A percentile compares a stretch with the other conserved stretches of the same genome.
These are phyloP conservation scores for Coracopsis vasa DNA, from an alignment of 2,113 vertebrate genomes.

Conservation along the genomic window DNA sequence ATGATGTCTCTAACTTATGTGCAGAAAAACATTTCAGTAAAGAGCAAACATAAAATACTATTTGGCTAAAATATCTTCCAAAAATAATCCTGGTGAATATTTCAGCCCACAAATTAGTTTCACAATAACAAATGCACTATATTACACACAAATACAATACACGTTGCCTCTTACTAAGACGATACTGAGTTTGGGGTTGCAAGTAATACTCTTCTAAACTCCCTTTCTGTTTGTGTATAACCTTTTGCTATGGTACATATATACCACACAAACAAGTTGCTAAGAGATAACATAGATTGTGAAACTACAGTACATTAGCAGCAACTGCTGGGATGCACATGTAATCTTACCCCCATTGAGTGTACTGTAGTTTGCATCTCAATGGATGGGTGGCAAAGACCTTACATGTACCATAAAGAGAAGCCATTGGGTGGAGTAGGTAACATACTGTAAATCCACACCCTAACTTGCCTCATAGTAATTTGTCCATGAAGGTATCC, in stretches of 20 bases:
- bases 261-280: constrained; percentile 25
- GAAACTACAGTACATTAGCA: background rate
- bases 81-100: background rate
- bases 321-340: background rate
- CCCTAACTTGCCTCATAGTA: constrained; percentile 5
- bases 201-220: background rate
- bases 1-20: background rate
- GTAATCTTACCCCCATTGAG: background rate
- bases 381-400: background rate
- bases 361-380: background rate
- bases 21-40: background rate
- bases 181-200: background rate
- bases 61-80: background rate
- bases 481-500: background rate
- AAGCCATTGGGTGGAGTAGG: constrained; percentile 17
- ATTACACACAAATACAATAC: background rate
- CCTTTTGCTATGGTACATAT: background rate
- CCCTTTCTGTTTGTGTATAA: background rate
- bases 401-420: background rate
- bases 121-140: background rate
- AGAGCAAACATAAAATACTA: background rate
- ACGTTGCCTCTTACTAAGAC: background rate
- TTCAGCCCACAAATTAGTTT: background rate
- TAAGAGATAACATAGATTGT: constrained; percentile 16
- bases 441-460: constrained; percentile 18